Conservation (phyloP, 2,888 invertebrate genomes). For the Papilio elwesi region DNA sequence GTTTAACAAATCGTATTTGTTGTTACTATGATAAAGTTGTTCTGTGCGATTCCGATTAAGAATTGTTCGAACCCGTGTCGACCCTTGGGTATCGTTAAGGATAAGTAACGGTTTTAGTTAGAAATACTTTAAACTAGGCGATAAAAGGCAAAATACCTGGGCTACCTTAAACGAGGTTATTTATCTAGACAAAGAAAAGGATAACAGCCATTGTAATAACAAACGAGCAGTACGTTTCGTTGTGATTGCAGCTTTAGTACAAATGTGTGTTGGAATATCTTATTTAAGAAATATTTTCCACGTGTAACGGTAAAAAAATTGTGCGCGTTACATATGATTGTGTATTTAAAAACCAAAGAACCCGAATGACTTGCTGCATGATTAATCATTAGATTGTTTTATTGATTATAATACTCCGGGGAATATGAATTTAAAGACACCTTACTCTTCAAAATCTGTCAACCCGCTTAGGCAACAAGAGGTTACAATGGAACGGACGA, state of each 20-base stretch:
- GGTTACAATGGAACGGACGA: too few species aligned
- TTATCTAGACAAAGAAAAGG: conserved; percentile 32
- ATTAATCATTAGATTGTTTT: too few species aligned
- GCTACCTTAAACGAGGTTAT: conserved; percentile 31
- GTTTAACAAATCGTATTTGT: conserved; percentile 19
- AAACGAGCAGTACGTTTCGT: conserved; percentile 26
- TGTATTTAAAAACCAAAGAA: too few species aligned
- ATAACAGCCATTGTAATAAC: conserved; percentile 26
- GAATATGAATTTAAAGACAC: too few species aligned
- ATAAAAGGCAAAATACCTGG: conserved; percentile 38
- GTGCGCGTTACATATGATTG: background rate
- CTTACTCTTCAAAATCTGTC: too few species aligned
- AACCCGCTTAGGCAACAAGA: too few species aligned
- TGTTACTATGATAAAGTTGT: conserved; percentile 27
- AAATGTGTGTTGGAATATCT: conserved; percentile 1
- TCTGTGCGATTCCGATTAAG: conserved; percentile 16
- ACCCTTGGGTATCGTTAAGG: conserved; percentile 37
- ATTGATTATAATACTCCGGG: too few species aligned
- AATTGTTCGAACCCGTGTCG: conserved; percentile 32
- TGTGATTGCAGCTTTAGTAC: conserved; percentile 14
- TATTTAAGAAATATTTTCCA: conserved; percentile 1
- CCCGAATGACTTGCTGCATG: too few species aligned
- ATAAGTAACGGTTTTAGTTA: conserved; percentile 40
- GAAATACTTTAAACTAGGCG: conserved; percentile 38
- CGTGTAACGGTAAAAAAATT: background rate